phyloP scores from a whole-genome alignment of 2,113 vertebrate species.

The Pycnonotus jocosus region DNA sequence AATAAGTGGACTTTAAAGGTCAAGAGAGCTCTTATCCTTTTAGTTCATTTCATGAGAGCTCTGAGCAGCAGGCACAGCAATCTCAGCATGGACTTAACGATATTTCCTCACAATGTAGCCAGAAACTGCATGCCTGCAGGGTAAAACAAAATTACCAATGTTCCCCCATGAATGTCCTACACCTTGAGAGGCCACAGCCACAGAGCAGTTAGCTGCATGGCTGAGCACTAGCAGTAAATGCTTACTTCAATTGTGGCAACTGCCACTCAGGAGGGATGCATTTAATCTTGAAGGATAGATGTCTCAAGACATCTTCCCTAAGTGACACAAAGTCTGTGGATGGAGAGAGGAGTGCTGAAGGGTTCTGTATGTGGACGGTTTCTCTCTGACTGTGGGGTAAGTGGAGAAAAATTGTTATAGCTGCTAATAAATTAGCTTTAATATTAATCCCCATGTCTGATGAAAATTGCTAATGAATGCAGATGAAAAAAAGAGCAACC shows the following conservation, averaged over 20 bases:
- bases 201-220: conserved; percentile 76
- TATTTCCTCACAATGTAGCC: conserved; percentile 62
- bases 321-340: conserved; percentile 38
- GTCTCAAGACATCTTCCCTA: conserved; percentile 53
- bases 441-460: neutral
- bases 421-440: neutral
- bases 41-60: conserved; percentile 42
- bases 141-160: conserved; percentile 76
- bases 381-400: neutral
- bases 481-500: neutral
- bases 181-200: conserved; percentile 74
- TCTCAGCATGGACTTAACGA: conserved; percentile 62
- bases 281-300: conserved; percentile 73
- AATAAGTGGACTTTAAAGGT: conserved; percentile 62
- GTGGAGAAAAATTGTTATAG: neutral
- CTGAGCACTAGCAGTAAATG: conserved; percentile 74
- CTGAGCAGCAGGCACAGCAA: conserved; percentile 44
- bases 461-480: neutral
- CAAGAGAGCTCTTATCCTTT: conserved; percentile 59
- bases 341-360: neutral
- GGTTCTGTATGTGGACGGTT: neutral
- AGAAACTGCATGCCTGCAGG: conserved; percentile 72
- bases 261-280: conserved; percentile 69
- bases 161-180: conserved; percentile 74
- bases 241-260: conserved; percentile 72